Percentiles rank a stretch among this genome's conserved stretches.
Evolutionary conservation across 2,797 vertebrate species (phyloP).

Genomic region (Columba guinea): DNA sequence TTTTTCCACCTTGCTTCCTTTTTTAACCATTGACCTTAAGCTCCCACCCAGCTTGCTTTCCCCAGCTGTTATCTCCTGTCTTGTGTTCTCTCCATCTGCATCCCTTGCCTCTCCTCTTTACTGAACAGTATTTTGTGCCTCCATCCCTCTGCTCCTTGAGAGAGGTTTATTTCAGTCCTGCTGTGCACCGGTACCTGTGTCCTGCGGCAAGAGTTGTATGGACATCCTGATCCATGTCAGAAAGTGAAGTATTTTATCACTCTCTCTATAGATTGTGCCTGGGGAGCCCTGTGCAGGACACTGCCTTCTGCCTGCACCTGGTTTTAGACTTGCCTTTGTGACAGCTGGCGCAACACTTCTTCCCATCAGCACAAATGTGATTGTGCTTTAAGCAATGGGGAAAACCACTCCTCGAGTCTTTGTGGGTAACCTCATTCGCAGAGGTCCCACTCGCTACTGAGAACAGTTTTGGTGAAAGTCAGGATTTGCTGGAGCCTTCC

Average conservation of each 20-base stretch:
- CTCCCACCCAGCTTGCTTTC: neutral
- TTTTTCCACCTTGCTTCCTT: neutral
- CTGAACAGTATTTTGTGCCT: neutral
- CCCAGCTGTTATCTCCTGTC: neutral
- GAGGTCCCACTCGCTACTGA: neutral
- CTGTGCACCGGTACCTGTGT: accelerated
- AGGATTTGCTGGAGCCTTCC: neutral
- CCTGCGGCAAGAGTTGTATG: neutral
- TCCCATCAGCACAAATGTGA: neutral
- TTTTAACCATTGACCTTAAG: neutral
- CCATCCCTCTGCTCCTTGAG: neutral
- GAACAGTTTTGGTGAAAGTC: neutral
- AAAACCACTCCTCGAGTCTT: neutral
- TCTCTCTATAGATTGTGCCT: neutral
- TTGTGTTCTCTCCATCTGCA: neutral
- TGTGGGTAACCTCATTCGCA: neutral
- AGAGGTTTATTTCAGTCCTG: neutral
- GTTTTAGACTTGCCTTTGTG: neutral
- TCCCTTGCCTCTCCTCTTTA: neutral
- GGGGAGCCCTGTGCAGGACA: neutral
- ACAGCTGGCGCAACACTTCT: neutral
- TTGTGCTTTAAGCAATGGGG: neutral
- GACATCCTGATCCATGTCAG: neutral
- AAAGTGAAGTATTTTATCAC: neutral
- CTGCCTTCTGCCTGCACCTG: neutral